A percentile compares a stretch with the other conserved stretches of the same genome.
These are phyloP conservation scores for Phalera bucephala DNA, from an alignment of 2,888 invertebrate genomes.

Conservation along the genomic window DNA sequence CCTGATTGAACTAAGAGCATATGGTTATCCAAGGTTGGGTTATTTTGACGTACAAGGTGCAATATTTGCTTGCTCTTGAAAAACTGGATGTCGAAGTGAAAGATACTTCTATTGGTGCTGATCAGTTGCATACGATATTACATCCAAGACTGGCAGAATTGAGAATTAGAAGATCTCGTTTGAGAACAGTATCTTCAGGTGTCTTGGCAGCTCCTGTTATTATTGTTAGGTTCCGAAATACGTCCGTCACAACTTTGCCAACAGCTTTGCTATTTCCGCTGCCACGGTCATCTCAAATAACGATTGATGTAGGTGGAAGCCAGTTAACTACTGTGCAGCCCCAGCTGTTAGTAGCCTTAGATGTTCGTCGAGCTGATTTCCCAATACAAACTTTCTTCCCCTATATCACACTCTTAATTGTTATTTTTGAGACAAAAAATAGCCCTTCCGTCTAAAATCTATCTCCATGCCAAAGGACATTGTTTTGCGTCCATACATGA, in stretches of 20 bases:
- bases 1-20: slow-evolving; percentile 87
- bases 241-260: slow-evolving; percentile 90
- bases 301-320: slow-evolving; percentile 91
- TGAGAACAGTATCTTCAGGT: slow-evolving; percentile 91
- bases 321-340: slow-evolving; percentile 89
- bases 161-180: slow-evolving; percentile 88
- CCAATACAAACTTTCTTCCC: no score
- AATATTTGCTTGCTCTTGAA: slow-evolving; percentile 88
- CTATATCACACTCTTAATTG: no score
- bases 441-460: no score
- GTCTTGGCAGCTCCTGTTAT: slow-evolving; percentile 89
- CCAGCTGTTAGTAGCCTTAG: slow-evolving; percentile 90
- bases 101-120: slow-evolving; percentile 90
- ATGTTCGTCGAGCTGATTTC: slow-evolving; percentile 90
- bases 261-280: slow-evolving; percentile 93
- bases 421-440: no score
- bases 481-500: no score
- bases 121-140: slow-evolving; percentile 90
- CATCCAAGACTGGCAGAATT: slow-evolving; percentile 90
- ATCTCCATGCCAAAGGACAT: no score
- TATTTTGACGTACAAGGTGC: slow-evolving; percentile 93
- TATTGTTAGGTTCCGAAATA: slow-evolving; percentile 89
- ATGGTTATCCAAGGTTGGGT: slow-evolving; percentile 90
- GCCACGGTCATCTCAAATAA: slow-evolving; percentile 91
- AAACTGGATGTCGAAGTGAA: slow-evolving; percentile 93